Evolutionary conservation across 2,888 invertebrate genomes (phyloP).

Genomic region (Lithodes maja): DNA sequence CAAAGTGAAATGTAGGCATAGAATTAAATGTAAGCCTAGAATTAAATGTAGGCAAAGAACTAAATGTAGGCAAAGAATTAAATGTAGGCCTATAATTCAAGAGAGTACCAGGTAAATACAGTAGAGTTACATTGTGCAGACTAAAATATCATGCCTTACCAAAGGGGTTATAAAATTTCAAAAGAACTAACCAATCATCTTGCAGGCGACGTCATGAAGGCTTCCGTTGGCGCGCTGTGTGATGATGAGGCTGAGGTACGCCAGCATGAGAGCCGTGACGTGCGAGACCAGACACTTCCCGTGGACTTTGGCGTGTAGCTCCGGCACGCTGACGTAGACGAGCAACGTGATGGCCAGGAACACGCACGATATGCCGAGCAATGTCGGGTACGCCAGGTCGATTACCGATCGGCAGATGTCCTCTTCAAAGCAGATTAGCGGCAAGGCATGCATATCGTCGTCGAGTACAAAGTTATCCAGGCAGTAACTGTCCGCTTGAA

Average conservation of each 20-base stretch:
- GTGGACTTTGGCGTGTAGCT: slow-evolving; percentile 72
- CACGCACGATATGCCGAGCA: slow-evolving; percentile 78
- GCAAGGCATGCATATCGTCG: slow-evolving; percentile 75
- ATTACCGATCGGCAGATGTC: slow-evolving; percentile 71
- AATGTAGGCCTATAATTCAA: no score
- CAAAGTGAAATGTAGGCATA: no score
- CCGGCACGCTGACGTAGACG: slow-evolving; percentile 71
- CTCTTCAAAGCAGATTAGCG: slow-evolving; percentile 77
- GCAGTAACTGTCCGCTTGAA: slow-evolving; percentile 75
- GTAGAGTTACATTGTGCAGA: no score
- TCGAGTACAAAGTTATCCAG: slow-evolving; percentile 78
- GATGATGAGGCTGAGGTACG: slow-evolving; percentile 70
- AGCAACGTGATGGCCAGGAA: slow-evolving; percentile 71
- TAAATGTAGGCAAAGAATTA: no score
- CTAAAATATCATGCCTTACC: not conserved
- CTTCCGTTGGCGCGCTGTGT: slow-evolving; percentile 57
- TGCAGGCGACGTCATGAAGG: slow-evolving; percentile 71
- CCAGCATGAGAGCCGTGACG: slow-evolving; percentile 66
- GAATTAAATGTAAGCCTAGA: no score
- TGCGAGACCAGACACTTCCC: slow-evolving; percentile 70
- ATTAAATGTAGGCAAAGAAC: no score
- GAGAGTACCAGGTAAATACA: no score
- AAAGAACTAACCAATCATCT: slow-evolving; percentile 71
- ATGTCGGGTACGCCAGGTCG: slow-evolving; percentile 52
- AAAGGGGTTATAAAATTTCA: not conserved